Evolutionary conservation across 2,113 vertebrate genomes (phyloP).

Genomic region (Alexandromys fortis): DNA sequence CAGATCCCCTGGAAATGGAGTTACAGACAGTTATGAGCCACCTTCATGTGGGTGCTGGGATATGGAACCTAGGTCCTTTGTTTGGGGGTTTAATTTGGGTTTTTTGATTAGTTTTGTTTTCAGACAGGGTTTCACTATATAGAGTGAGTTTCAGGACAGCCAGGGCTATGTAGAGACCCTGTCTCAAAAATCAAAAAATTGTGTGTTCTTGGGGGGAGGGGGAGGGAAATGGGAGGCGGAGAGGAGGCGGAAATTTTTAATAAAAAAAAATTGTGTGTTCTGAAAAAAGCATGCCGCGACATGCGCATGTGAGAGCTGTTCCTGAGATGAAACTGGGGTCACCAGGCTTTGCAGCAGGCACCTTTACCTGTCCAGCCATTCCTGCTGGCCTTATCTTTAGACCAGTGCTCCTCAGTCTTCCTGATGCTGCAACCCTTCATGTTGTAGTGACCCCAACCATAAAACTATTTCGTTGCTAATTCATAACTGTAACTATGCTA

Average conservation of each 20-base stretch:
- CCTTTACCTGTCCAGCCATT: background rate
- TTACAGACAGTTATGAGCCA: background rate
- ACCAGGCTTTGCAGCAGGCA: background rate
- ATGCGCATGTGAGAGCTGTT: background rate
- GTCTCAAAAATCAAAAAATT: background rate
- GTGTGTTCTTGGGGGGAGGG: too few relatives aligned
- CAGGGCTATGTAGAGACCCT: background rate
- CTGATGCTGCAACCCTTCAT: background rate
- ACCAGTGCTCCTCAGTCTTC: background rate
- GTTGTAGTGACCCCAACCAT: background rate
- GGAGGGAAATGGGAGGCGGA: too few relatives aligned
- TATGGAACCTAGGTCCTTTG: background rate
- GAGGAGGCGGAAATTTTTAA: too few relatives aligned
- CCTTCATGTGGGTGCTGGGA: background rate
- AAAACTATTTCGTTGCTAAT: background rate
- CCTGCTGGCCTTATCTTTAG: background rate
- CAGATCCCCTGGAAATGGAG: background rate
- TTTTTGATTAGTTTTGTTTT: background rate
- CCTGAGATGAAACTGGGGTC: background rate
- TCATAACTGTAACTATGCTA: background rate
- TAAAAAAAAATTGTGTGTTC: background rate
- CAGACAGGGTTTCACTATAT: background rate
- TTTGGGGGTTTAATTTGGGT: background rate
- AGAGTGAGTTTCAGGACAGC: background rate
- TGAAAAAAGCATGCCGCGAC: background rate